Evolutionary conservation across 2,797 vertebrate genomes (phyloP).

Genomic region (Propithecus deckenii): DNA sequence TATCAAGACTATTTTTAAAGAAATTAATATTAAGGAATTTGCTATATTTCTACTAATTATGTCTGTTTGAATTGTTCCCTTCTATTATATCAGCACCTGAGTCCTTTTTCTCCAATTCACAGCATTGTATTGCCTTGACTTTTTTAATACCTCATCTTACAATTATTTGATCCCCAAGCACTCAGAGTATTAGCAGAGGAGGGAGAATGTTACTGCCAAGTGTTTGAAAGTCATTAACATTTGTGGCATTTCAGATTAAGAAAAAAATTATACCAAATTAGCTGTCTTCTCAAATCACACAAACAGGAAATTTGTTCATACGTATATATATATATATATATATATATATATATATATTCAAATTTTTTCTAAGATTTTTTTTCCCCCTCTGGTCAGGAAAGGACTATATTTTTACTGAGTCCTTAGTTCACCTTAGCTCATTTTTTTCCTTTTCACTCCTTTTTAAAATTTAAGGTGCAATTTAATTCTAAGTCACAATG

Average conservation of each 20-base stretch:
- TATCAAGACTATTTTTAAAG: neutral
- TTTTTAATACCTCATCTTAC: neutral
- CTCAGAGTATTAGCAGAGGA: neutral
- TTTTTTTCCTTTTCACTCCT: neutral
- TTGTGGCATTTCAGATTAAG: conserved; percentile 14
- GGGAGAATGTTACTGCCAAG: neutral
- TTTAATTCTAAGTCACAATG: conserved; percentile 60
- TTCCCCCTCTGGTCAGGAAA: neutral
- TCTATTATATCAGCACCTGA: neutral
- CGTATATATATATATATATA: neutral
- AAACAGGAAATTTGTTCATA: neutral
- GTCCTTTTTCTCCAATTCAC: neutral
- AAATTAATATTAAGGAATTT: neutral
- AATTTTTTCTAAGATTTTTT: neutral
- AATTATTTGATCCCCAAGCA: conserved; percentile 37
- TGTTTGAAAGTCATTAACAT: conserved; percentile 44
- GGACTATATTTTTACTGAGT: neutral
- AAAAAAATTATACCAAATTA: conserved; percentile 15
- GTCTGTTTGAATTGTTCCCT: neutral
- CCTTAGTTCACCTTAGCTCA: neutral
- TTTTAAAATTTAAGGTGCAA: conserved; percentile 38
- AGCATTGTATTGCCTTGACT: neutral
- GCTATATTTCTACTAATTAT: neutral
- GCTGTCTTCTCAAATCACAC: neutral
- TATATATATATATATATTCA: too few relatives aligned